phyloP scores from a whole-genome alignment of 2,888 invertebrate species.

The Cataglyphis albicans region DNA sequence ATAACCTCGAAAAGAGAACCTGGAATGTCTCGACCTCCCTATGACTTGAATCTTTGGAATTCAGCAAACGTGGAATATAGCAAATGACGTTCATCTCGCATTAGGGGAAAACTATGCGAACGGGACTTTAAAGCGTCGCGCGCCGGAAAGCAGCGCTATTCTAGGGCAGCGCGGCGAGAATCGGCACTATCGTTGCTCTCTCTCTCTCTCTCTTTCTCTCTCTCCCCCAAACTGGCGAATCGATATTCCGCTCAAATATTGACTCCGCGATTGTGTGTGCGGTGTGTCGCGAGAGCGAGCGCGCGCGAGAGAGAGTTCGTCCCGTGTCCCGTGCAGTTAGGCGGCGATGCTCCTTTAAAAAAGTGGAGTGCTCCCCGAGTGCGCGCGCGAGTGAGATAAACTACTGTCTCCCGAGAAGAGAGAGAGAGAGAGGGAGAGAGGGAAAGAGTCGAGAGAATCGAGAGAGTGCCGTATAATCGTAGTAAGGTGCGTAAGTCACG shows the following conservation, averaged over 20 bases:
- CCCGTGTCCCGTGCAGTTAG: conserved; percentile 74
- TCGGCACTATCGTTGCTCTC: conserved; percentile 71
- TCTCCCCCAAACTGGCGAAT: conserved; percentile 76
- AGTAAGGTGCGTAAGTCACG: conserved; percentile 54
- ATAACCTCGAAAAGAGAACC: background rate
- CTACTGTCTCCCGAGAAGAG: conserved; percentile 25
- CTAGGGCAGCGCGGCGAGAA: conserved; percentile 66
- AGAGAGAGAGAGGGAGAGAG: conserved; percentile 20
- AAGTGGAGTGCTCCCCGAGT: conserved; percentile 63
- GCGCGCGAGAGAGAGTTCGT: conserved; percentile 70
- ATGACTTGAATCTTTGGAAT: background rate
- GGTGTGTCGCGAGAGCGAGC: conserved; percentile 72
- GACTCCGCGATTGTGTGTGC: conserved; percentile 81
- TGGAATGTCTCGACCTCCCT: too few species aligned
- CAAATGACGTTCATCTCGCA: background rate
- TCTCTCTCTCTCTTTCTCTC: conserved; percentile 1
- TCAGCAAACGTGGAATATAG: background rate
- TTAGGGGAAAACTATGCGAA: conserved; percentile 5
- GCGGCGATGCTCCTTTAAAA: conserved; percentile 78
- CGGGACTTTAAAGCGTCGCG: conserved; percentile 12
- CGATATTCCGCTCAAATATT: conserved; percentile 86
- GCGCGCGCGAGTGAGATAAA: conserved; percentile 55
- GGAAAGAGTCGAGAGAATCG: conserved; percentile 21
- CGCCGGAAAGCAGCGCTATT: conserved; percentile 31
- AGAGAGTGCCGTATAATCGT: conserved; percentile 5